phyloP scores from a whole-genome alignment of 2,113 vertebrate species.

The Oceanodroma tethys region DNA sequence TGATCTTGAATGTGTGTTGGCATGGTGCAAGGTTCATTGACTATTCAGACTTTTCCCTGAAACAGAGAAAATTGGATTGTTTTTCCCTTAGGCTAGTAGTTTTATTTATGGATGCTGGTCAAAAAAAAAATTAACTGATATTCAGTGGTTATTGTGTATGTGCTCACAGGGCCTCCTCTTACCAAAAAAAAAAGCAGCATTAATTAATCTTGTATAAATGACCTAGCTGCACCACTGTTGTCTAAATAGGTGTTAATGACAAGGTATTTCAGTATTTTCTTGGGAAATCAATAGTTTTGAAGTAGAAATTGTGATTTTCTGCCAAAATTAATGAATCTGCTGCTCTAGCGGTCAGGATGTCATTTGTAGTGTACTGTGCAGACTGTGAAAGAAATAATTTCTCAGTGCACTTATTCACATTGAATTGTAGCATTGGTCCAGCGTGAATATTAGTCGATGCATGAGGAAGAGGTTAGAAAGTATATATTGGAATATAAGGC shows the following conservation, averaged over 20 bases:
- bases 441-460: background rate
- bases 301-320: background rate
- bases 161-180: background rate
- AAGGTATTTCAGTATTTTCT: background rate
- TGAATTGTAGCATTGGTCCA: background rate
- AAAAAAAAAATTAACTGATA: background rate
- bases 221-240: background rate
- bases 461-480: background rate
- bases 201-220: background rate
- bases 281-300: background rate
- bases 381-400: background rate
- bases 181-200: background rate
- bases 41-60: background rate
- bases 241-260: background rate
- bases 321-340: conserved; percentile 6
- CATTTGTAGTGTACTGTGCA: background rate
- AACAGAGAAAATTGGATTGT: background rate
- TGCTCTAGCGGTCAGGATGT: background rate
- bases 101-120: background rate
- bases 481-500: background rate
- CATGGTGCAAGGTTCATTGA: background rate
- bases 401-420: background rate
- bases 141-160: background rate
- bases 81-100: background rate
- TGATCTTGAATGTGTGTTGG: background rate